Percentiles rank a stretch among this genome's conserved stretches.
These are phyloP conservation scores for Drosophila sp. DNA, from an alignment of 1,140 invertebrate species.

Conservation along the genomic window DNA sequence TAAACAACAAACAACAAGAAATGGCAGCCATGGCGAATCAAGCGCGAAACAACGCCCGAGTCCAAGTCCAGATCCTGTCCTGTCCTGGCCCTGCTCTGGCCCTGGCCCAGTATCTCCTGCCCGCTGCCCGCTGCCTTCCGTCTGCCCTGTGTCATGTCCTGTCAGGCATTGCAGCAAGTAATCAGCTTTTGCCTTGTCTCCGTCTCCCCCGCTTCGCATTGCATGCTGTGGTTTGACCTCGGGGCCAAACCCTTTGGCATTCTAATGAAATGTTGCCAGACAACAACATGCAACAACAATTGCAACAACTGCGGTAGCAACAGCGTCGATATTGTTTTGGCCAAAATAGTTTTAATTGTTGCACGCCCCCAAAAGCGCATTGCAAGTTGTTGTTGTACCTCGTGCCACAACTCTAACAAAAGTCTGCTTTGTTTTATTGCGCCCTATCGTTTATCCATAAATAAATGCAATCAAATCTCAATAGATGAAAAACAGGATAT, in stretches of 20 bases:
- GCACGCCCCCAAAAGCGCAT: constrained; percentile 16
- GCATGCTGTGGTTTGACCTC: constrained; percentile 73
- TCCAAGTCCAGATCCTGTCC: constrained; percentile 25
- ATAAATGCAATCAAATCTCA: constrained; percentile 6
- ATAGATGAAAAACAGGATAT: constrained; percentile 1
- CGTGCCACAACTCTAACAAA: neutral
- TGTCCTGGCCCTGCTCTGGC: constrained; percentile 10
- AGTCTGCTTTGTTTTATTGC: constrained; percentile 16
- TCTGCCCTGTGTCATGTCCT: constrained; percentile 53
- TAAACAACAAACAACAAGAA: constrained; percentile 71
- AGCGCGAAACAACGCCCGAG: constrained; percentile 40
- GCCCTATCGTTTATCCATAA: neutral
- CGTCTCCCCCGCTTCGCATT: constrained; percentile 1
- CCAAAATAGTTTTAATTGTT: constrained; percentile 81
- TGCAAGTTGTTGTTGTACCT: constrained; percentile 23
- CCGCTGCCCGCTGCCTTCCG: neutral
- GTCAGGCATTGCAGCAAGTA: constrained; percentile 71
- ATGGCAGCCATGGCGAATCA: constrained; percentile 57
- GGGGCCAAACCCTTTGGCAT: constrained; percentile 47
- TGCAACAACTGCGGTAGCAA: constrained; percentile 58
- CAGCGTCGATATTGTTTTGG: constrained; percentile 78
- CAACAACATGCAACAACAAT: constrained; percentile 50
- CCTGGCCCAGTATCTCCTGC: constrained; percentile 36
- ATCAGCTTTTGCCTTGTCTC: constrained; percentile 73
- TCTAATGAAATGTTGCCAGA: constrained; percentile 74